These are phyloP conservation scores for Coreoperca whiteheadi DNA, from an alignment of 2,113 vertebrate species.

Conservation along the genomic window DNA sequence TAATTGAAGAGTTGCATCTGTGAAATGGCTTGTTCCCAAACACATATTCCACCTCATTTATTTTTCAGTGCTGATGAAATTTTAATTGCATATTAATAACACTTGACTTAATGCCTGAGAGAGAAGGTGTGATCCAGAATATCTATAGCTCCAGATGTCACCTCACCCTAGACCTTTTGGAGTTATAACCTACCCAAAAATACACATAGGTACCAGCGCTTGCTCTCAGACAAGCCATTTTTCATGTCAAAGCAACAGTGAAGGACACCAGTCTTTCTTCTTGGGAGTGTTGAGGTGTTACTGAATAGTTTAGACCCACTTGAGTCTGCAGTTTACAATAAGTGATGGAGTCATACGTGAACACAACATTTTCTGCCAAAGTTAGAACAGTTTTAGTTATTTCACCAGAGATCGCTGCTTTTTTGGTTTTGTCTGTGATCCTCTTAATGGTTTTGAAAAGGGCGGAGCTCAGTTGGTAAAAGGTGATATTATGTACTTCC, in stretches of 20 bases:
- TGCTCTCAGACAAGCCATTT: conserved; percentile 19
- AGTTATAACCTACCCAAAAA: conserved; percentile 65
- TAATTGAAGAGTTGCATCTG: conserved; percentile 66
- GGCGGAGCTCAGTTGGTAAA: neutral
- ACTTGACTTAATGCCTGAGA: conserved; percentile 64
- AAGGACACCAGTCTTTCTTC: conserved; percentile 37
- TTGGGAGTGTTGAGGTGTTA: conserved; percentile 33
- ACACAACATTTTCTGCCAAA: neutral
- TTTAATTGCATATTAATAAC: conserved; percentile 83
- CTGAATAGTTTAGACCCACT: conserved; percentile 45
- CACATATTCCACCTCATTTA: conserved; percentile 76
- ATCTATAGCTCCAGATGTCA: conserved; percentile 66
- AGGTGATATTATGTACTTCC: neutral
- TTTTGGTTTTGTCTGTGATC: neutral
- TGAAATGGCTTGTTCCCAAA: conserved; percentile 68
- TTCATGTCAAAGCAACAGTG: conserved; percentile 38
- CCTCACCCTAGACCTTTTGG: conserved; percentile 43
- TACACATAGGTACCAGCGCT: conserved; percentile 35
- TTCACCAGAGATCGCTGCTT: neutral
- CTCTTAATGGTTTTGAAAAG: neutral
- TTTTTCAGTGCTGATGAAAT: conserved; percentile 79
- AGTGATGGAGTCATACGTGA: neutral
- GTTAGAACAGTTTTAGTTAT: neutral
- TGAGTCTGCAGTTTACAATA: conserved; percentile 6
- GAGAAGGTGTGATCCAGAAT: conserved; percentile 69